A percentile compares a stretch with the other conserved stretches of the same genome.
Evolutionary conservation across 92 coral and sea anemone species (phyloP).

Genomic region (Heliopora coerulea): DNA sequence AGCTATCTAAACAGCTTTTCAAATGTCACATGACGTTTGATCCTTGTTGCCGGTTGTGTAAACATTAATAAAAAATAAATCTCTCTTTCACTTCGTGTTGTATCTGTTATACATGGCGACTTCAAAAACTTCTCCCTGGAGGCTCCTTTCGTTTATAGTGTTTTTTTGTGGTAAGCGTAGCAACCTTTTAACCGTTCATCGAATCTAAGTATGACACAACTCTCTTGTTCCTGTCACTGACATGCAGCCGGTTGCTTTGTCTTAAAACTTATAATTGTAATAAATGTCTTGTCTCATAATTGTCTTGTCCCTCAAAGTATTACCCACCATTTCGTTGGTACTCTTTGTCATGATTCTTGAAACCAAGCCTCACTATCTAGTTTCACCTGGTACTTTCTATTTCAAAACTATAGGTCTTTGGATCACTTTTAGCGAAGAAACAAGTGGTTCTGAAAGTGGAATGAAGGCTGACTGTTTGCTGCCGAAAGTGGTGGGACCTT

Average conservation of each 20-base stretch:
- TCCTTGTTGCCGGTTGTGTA: slow-evolving; percentile 13
- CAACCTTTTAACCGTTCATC: not conserved
- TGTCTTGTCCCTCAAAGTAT: no score
- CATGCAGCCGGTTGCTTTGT: no score
- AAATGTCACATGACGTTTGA: no score
- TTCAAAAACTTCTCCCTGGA: slow-evolving; percentile 5
- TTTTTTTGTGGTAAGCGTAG: slow-evolving; percentile 14
- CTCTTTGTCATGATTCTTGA: no score
- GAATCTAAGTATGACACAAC: no score
- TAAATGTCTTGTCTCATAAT: no score
- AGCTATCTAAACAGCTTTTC: no score
- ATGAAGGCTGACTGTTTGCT: slow-evolving; percentile 33
- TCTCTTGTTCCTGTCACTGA: no score
- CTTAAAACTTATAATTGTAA: no score
- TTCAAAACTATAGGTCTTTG: slow-evolving; percentile 10
- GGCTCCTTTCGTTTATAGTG: not conserved
- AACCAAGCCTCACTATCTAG: no score
- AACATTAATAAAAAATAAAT: not conserved
- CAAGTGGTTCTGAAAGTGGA: not conserved
- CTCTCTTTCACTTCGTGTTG: not conserved
- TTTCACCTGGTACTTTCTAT: slow-evolving; percentile 12
- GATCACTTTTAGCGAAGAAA: not conserved
- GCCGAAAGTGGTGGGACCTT: slow-evolving; percentile 49
- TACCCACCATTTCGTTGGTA: no score
- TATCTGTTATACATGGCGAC: not conserved